Evolutionary conservation across 2,113 vertebrate species (phyloP).

Genomic region (Saccopteryx leptura): DNA sequence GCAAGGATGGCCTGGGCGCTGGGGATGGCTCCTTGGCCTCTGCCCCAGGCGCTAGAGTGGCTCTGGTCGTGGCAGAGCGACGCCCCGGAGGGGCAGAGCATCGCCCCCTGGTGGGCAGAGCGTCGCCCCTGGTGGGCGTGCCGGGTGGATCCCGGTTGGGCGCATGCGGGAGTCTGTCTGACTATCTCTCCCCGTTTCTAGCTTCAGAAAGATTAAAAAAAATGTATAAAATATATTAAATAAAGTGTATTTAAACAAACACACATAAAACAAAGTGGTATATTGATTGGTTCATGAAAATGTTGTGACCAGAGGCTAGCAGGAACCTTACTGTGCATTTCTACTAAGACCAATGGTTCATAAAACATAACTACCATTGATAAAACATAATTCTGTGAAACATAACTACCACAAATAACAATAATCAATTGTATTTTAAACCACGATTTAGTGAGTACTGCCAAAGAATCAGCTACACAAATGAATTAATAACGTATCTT

Average conservation of each 20-base stretch:
- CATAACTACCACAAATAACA: slow-evolving; percentile 48
- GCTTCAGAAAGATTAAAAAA: too few relatives aligned
- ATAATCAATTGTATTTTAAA: slow-evolving; percentile 67
- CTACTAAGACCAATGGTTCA: slow-evolving; percentile 32
- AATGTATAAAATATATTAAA: slow-evolving; percentile 63
- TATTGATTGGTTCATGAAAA: slow-evolving; percentile 54
- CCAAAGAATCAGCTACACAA: slow-evolving; percentile 23
- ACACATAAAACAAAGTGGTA: slow-evolving; percentile 35
- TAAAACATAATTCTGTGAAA: slow-evolving; percentile 36
- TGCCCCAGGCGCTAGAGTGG: too few relatives aligned
- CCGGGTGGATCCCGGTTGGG: too few relatives aligned
- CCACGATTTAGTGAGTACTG: background rate
- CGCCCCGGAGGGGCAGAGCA: too few relatives aligned
- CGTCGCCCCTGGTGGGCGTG: too few relatives aligned
- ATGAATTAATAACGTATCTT: slow-evolving; percentile 69
- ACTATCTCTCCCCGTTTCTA: too few relatives aligned
- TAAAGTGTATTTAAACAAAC: slow-evolving; percentile 47
- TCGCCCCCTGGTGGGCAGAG: too few relatives aligned
- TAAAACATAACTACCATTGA: slow-evolving; percentile 31
- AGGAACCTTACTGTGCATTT: slow-evolving; percentile 44
- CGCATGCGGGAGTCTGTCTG: too few relatives aligned
- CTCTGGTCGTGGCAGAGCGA: too few relatives aligned
- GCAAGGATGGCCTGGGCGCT: too few relatives aligned
- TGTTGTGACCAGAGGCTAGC: slow-evolving; percentile 29
- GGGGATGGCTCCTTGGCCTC: too few relatives aligned